A percentile compares a stretch with the other conserved stretches of the same genome.
phyloP scores from a whole-genome alignment of 2,113 vertebrate genomes.

The Stegostoma tigrinum region DNA sequence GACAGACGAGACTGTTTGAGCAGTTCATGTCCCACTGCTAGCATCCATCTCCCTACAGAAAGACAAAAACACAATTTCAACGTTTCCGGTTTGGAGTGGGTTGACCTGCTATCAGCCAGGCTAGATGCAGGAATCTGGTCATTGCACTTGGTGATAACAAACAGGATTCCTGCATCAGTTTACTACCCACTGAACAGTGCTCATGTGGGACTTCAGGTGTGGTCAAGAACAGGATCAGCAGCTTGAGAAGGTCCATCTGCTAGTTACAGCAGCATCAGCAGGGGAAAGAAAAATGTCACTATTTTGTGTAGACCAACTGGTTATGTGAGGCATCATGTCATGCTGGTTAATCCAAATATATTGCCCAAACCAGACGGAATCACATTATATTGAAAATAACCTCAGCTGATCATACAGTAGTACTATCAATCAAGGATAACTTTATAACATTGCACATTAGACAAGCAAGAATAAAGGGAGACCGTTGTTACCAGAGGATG shows the following conservation, averaged over 20 bases:
- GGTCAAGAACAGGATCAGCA: background rate
- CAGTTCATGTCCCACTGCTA: slow-evolving; percentile 80
- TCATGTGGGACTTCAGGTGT: background rate
- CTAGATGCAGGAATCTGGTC: background rate
- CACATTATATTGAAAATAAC: no score
- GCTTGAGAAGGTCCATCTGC: background rate
- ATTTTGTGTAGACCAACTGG: background rate
- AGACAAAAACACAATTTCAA: background rate
- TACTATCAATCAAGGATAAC: no score
- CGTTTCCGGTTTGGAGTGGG: background rate
- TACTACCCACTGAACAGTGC: no score
- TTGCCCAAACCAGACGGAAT: no score
- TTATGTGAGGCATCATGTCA: no score
- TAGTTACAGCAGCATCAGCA: background rate
- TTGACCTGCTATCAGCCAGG: background rate
- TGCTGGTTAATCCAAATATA: no score
- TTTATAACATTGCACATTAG: no score
- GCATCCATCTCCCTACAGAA: slow-evolving; percentile 45
- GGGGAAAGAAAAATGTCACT: background rate
- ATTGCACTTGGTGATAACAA: background rate
- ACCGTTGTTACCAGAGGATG: no score
- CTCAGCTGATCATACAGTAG: no score
- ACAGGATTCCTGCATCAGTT: background rate
- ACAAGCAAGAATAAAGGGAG: no score
- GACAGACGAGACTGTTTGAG: slow-evolving; percentile 53